A percentile compares a stretch with the other conserved stretches of the same genome.
Evolutionary conservation across 2,888 invertebrate species (phyloP).

Genomic region (Tetheella fluctuosa): DNA sequence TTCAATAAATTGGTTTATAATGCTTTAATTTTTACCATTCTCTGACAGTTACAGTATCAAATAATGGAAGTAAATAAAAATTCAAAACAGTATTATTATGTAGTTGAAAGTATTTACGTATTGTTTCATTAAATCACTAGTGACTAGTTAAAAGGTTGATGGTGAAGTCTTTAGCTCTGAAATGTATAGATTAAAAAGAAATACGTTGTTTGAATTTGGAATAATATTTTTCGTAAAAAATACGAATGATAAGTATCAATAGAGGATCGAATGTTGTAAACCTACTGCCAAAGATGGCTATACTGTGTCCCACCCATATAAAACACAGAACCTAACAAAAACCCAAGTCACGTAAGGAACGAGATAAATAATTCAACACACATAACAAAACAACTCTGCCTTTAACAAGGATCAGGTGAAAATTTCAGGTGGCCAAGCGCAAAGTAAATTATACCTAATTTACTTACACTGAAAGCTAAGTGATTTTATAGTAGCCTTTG

Average conservation of each 20-base stretch:
- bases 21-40: too few species aligned
- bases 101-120: too few species aligned
- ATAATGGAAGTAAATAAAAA: background rate
- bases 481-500: constrained; percentile 8
- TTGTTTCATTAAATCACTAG: too few species aligned
- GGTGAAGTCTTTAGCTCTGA: too few species aligned
- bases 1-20: too few species aligned
- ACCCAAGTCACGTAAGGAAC: constrained; percentile 13
- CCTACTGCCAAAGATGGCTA: background rate
- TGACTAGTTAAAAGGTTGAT: too few species aligned
- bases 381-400: constrained; percentile 14
- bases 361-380: constrained; percentile 16
- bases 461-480: constrained; percentile 5
- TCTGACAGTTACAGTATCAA: background rate
- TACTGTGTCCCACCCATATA: background rate
- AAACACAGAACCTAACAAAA: background rate
- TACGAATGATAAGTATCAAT: too few species aligned
- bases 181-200: too few species aligned
- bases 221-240: too few species aligned
- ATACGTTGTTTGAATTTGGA: too few species aligned
- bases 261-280: too few species aligned
- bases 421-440: background rate
- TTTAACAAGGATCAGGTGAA: constrained; percentile 9
- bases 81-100: too few species aligned
- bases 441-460: constrained; percentile 8